A percentile compares a stretch with the other conserved stretches of the same genome.
Conservation (phyloP, 2,888 invertebrate genomes). For the Operophtera brumata region DNA sequence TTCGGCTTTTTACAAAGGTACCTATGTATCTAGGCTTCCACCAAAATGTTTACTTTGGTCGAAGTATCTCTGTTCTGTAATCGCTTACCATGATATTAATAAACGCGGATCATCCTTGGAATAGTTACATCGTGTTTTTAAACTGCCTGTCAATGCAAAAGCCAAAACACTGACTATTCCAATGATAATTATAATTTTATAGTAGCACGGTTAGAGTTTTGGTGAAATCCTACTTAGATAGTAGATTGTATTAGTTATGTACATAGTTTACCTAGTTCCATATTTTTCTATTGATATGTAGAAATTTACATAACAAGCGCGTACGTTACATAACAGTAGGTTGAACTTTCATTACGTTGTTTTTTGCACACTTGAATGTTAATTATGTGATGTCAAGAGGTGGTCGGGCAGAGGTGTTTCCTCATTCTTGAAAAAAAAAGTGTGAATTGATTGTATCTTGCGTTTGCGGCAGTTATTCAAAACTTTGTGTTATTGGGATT, state of each 20-base stretch:
- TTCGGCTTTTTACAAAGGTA: constrained; percentile 5
- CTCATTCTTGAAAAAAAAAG: constrained; percentile 31
- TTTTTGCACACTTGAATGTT: constrained; percentile 29
- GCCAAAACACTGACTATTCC: too few species aligned
- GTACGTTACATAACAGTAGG: constrained; percentile 29
- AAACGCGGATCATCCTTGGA: too few species aligned
- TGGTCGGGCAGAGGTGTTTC: constrained; percentile 26
- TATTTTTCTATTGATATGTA: constrained; percentile 27
- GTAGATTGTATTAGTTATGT: too few species aligned
- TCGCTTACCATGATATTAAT: too few species aligned
- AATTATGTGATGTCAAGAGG: constrained; percentile 25
- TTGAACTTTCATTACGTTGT: constrained; percentile 28
- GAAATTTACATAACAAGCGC: constrained; percentile 28
- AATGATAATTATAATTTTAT: too few species aligned
- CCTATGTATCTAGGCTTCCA: too few species aligned
- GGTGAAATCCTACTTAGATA: constrained; percentile 26
- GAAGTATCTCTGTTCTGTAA: too few species aligned
- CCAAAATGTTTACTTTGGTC: too few species aligned
- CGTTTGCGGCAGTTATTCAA: constrained; percentile 21
- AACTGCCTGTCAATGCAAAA: too few species aligned
- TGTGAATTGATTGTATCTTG: constrained; percentile 26
- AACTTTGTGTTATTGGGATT: constrained; percentile 17
- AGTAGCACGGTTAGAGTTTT: background rate
- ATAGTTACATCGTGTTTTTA: too few species aligned
- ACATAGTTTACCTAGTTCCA: constrained; percentile 22